These are phyloP conservation scores for Malacoraja senta DNA, from an alignment of 2,797 vertebrate genomes.

Conservation along the genomic window DNA sequence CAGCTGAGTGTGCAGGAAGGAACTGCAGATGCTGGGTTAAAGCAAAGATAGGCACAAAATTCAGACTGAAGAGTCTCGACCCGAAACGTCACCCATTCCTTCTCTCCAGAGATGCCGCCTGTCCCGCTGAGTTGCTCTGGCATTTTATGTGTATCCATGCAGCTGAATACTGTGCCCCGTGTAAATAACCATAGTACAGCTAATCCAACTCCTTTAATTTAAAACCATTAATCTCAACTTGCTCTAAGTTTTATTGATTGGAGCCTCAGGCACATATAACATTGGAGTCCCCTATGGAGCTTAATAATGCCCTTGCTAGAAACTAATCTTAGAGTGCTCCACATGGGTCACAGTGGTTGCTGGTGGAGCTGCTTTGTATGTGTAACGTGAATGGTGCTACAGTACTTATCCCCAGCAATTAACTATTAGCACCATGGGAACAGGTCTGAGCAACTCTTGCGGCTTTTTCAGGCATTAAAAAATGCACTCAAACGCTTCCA, in stretches of 20 bases:
- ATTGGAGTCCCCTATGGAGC: neutral
- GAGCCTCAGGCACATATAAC: neutral
- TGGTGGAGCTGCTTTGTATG: neutral
- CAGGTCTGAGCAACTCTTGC: neutral
- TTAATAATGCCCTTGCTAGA: neutral
- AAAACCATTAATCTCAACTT: neutral
- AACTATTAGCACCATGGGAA: neutral
- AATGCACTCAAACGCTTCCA: too few relatives aligned
- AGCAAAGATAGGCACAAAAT: too few relatives aligned
- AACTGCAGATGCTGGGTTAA: too few relatives aligned
- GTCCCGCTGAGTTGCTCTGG: too few relatives aligned
- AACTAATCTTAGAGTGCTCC: neutral
- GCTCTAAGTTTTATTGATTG: neutral
- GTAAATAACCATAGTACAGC: neutral
- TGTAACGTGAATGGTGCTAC: neutral
- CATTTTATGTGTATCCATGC: neutral
- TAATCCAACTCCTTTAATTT: neutral
- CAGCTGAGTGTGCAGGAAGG: neutral
- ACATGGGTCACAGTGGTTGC: too few relatives aligned
- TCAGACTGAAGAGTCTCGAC: too few relatives aligned
- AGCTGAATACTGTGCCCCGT: neutral
- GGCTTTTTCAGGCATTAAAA: neutral
- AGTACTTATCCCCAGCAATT: neutral
- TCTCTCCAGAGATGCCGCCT: too few relatives aligned
- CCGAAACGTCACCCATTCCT: too few relatives aligned